A percentile compares a stretch with the other conserved stretches of the same genome.
Evolutionary conservation across 35 echinoderm and acorn worm genomes (phyloP).

Genomic region (Patiria miniata): DNA sequence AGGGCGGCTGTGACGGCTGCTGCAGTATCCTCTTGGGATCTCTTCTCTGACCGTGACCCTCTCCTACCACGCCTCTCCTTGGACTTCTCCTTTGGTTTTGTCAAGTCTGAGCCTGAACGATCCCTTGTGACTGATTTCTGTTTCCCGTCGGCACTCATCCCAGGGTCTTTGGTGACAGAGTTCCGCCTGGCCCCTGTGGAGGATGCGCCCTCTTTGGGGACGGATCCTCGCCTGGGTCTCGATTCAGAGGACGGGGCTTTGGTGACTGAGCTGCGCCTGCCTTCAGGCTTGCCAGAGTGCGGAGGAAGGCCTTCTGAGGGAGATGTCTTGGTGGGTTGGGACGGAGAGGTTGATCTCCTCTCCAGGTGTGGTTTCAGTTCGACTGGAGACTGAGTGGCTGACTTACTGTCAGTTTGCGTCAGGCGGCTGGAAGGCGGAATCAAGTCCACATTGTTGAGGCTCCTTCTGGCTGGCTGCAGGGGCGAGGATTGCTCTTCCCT

Average conservation of each 20-base stretch:
- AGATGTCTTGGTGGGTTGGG: neutral
- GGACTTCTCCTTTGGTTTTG: neutral
- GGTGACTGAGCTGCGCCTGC: neutral
- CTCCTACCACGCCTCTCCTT: slow-evolving; percentile 59
- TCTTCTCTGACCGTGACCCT: slow-evolving; percentile 15
- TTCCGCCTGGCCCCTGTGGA: slow-evolving; percentile 10
- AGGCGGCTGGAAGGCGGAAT: neutral
- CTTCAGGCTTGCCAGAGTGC: slow-evolving; percentile 6
- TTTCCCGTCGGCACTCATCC: neutral
- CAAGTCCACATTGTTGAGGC: neutral
- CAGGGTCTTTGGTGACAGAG: slow-evolving; percentile 10
- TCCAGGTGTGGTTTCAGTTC: neutral
- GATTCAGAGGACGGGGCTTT: slow-evolving; percentile 11
- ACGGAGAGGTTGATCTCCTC: neutral
- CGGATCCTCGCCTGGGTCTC: neutral
- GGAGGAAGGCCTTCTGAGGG: neutral
- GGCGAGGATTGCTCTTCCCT: neutral
- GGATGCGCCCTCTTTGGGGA: neutral
- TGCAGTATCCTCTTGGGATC: slow-evolving; percentile 12
- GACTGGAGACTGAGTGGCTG: neutral
- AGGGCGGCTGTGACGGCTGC: slow-evolving; percentile 13
- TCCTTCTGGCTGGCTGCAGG: neutral
- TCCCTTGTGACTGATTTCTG: neutral
- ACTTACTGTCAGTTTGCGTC: neutral
- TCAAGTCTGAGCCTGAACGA: neutral